Base-by-base conservation (phyloP, 2,797 vertebrate species). In the Parotocinclus haroldoi region DNA sequence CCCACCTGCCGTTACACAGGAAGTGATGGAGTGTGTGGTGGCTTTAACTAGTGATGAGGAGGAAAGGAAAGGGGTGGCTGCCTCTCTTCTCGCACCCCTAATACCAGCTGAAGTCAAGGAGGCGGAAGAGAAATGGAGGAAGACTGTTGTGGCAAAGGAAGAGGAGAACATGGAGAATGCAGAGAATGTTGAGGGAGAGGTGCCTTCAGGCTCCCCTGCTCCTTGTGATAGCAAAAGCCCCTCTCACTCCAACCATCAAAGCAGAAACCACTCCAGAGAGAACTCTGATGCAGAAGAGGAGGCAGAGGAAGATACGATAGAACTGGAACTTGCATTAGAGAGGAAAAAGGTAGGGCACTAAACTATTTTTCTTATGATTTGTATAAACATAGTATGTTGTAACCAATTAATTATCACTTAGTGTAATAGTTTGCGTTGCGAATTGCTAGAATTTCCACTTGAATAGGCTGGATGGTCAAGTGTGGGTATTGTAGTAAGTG, bases 81-180 rank as follows among this genome's bases (percentile, higher is more conserved):
- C 93, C 0, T 92, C 94, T 19, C 86, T 99, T 7, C 91, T 99
- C 4, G 96, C 92, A 17, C 95, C 96, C 0, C 87, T 99, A 0
- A 84, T 99, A 75, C 94, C 97, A 0, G 90, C 91, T 0, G 93
- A 95, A 66, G 92, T 99, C 50, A 98, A 98, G 81, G 93, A 96
- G 67, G 92, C 95, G 36, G 97, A 99, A 75, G 96, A 99, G 67
- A 92, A 93, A 64, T 99, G 96, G 97, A 89, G 97, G 58, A 95
- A 95, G 73, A 93, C 83, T 68, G 89, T 95, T 19, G 85, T 98
- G n/a, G 94, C 92, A 73, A 83, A 90, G 62, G 95, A 97, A 42
- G 95, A 97, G 42, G 88, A 91, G 0, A 85, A 89, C 0, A 78
- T 80, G 38, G 87, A 88, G 0, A 87, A 85, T 13, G n/a, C 68